Evolutionary conservation across 2,888 invertebrate species (phyloP), one percentile per base, ranked within the genome.

Genomic region (Sussaba pulchella): DNA sequence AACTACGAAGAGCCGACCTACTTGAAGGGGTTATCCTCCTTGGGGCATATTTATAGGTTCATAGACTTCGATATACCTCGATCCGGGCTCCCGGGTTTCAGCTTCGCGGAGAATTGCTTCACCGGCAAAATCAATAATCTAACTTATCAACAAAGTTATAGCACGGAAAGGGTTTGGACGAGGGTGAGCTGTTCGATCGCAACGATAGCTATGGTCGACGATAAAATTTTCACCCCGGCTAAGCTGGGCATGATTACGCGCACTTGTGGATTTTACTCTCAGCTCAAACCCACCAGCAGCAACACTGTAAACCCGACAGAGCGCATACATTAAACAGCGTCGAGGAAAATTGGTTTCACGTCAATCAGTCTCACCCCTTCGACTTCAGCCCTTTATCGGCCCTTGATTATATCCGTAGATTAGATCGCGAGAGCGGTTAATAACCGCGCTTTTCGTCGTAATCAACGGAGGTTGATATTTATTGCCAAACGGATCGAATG

Each of bases 81-180:
- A 41, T 36, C 61, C 39, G 12, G 61, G 17, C 39, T 61, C 59
- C 12, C 19, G 41, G 41, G 61, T 17, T 61, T 21, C 41, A 41
- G 41, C 41, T 10, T 61, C 21, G 61, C 31, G 31, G 6, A 39
- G 61, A 31, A 31, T 57, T 61, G 21, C 61, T 21, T 61, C 41
- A 21, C 61, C 41, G 39, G 59, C 41, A 41, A 41, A 61, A 61
- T 61, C 61, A 61, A 61, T 61, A 61, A 41, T 31, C 39, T 21
- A 61, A 61, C 61, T 61, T 61, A 61, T 61, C 61, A 61, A 61
- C 61, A 61, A 41, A 61, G 61, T 61, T 61, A 61, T 61, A 36
- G 39, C 41, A 12, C 10, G 5, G 26, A n/a, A 54, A 54, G 39
- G 61, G 39, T n/a, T n/a, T n/a, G n/a, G n/a, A n/a, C n/a, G n/a